Base-by-base conservation (phyloP, 2,888 invertebrate genomes). In the Ennomos fuscantarius region DNA sequence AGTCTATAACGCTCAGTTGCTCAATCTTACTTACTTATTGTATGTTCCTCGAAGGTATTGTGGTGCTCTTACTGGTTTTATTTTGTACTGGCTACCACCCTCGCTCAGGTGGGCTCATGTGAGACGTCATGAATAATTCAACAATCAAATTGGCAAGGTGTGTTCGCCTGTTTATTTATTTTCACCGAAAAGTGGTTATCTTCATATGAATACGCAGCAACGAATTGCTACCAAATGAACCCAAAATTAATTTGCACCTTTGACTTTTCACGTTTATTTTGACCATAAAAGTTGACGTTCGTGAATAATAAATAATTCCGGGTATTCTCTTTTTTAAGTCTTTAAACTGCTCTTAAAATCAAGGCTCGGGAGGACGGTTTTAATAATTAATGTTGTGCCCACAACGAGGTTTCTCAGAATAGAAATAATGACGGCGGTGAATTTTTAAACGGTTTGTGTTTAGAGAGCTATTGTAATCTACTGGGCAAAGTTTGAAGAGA, bases 81-180 rank as follows among this genome's bases (percentile, higher is more conserved):
- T 1, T 10, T 34, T 44, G 37, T 51, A 49, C 31, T 34, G 39
- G 2, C 5, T 35, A 12, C 58, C 24, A 70, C 71, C 76, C 78
- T 72, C 76, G 64, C 76, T 70, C 79, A 82, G 86, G 84, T 87
- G 81, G 72, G 78, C 66, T 76, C 81, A 79, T 73, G 80, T 82
- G 86, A 86, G 84, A 86, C 81, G 75, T 79, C 87, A 91, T 90
- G 90, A 89, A 91, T 91, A 84, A 91, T 91, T 90, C 91, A 91
- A 84, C 83, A 82, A 86, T 86, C 84, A 87, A 90, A 90, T 90
- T 87, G 87, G 85, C 86, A 83, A 89, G 87, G 87, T 87, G 84
- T 84, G 79, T 82, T 80, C 79, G 77, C 72, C 75, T 83, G 83
- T 86, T 87, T 90, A 89, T 89, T 90, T 90, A 89, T 88, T 87